Base-by-base conservation (phyloP, 2,797 vertebrate species). In the Ambastaia sidthimunki region DNA sequence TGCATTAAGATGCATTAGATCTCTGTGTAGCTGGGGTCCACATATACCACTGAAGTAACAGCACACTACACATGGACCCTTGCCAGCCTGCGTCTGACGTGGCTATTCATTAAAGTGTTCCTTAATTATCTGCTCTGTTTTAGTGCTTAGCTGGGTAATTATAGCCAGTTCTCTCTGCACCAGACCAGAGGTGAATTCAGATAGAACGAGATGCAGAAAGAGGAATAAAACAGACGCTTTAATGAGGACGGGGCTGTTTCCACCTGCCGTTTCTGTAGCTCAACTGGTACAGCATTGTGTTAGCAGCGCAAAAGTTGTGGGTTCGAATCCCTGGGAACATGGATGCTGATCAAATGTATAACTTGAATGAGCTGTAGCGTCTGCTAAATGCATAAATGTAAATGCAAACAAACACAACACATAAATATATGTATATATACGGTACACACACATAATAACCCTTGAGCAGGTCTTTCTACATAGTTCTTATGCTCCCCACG, bases 71-170 rank as follows among this genome's bases (percentile, higher is more conserved):
- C 65, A 48, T 57, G 73, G 76, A 76, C 13, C 65, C 1, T 28
- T 9, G 72, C 62, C 80, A 82, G 69, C 10, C 34, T 19, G 31
- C 12, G 63, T 28, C 55, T 52, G 78, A 63, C 65, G 41, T 69
- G 63, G 59, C 31, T 63, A 85, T 82, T 83, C 80, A 86, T 83
- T 84, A 60, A 81, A 82, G 68, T 75, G 74, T 73, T 81, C 73
- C 57, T 80, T 85, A 83, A 82, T 84, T 71, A 73, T 82, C 71
- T 77, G 71, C 73, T 74, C 70, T 60, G 74, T 80, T 84, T 54
- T 76, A 54, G 66, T 75, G 70, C 60, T 77, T 65, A 77, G 63
- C 52, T 63, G 48, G 44, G 71, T 79, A 81, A 87, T 81, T 85
- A 77, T 31, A 66, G 34, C 19, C 19, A 23, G 23, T 47, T 78